phyloP scores from a whole-genome alignment of 2,888 invertebrate genomes.

The Athrips mouffetella region DNA sequence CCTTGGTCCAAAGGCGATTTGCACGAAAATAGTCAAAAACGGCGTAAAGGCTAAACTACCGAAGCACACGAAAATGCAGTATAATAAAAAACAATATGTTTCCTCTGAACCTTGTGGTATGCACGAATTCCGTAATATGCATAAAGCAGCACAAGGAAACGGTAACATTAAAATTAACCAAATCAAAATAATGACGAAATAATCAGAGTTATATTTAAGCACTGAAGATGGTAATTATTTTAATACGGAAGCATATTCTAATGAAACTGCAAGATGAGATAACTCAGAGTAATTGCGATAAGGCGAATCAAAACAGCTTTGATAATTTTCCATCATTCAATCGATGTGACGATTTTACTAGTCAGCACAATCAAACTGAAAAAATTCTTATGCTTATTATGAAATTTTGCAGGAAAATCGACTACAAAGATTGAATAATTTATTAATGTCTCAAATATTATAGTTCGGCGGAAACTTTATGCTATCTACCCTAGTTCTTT shows the following conservation, averaged over 20 bases:
- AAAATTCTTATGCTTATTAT: too few relatives aligned
- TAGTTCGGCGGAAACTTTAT: too few relatives aligned
- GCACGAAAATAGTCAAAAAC: slow-evolving; percentile 12
- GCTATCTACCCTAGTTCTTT: too few relatives aligned
- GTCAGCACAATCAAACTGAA: too few relatives aligned
- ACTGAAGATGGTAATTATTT: background rate
- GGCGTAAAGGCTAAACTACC: background rate
- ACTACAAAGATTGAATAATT: too few relatives aligned
- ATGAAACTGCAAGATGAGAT: background rate
- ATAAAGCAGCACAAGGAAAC: slow-evolving; percentile 5
- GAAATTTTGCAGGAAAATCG: too few relatives aligned
- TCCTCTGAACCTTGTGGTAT: slow-evolving; percentile 29
- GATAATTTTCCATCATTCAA: too few relatives aligned
- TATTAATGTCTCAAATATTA: too few relatives aligned
- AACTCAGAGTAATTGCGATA: background rate
- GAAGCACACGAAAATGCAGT: slow-evolving; percentile 15
- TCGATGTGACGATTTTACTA: too few relatives aligned
- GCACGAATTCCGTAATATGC: slow-evolving; percentile 21
- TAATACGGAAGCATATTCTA: background rate
- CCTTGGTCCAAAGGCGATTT: slow-evolving; percentile 8
- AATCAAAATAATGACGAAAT: background rate
- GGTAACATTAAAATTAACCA: background rate
- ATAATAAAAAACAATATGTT: slow-evolving; percentile 9
- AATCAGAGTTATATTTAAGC: background rate
- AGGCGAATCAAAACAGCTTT: too few relatives aligned